Conservation (phyloP, 2,797 vertebrate species). For the Balearica regulorum region DNA sequence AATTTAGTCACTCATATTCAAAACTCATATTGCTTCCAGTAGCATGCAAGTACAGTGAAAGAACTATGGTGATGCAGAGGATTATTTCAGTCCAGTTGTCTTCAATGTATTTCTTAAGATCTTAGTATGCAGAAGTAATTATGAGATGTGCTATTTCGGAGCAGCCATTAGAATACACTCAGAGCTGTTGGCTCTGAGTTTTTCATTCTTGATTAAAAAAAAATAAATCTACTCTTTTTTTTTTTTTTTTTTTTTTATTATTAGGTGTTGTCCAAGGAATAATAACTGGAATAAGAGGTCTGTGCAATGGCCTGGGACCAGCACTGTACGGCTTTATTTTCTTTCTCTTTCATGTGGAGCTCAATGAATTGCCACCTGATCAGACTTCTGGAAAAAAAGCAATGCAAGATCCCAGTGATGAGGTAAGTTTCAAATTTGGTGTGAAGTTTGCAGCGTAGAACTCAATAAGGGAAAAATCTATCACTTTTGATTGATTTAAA, state of each 20-base stretch:
- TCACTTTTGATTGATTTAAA: not conserved
- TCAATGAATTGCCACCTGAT: slow-evolving; percentile 82
- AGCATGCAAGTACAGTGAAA: not conserved
- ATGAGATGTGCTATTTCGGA: not conserved
- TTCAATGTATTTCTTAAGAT: not conserved
- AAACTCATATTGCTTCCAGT: not conserved
- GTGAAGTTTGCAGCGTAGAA: not conserved
- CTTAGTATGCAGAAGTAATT: not conserved
- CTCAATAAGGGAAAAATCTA: not conserved
- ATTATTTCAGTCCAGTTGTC: not conserved
- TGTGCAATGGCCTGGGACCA: slow-evolving; percentile 94
- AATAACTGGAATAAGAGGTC: slow-evolving; percentile 91
- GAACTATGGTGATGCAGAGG: not conserved
- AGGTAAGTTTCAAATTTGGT: slow-evolving; percentile 68
- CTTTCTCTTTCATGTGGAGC: slow-evolving; percentile 92
- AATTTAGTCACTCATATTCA: not conserved
- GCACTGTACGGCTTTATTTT: slow-evolving; percentile 94
- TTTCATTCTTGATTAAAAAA: not conserved
- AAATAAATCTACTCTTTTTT: not conserved
- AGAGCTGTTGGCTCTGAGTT: not conserved
- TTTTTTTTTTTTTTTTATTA: too few species aligned
- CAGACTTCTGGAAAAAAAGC: slow-evolving; percentile 73
- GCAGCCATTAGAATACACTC: not conserved
- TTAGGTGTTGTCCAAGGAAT: slow-evolving; percentile 91
- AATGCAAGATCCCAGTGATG: slow-evolving; percentile 66